Percentiles rank a stretch among this genome's conserved stretches.
These are phyloP conservation scores for Gavialis gangeticus DNA, from an alignment of 2,113 vertebrate species.

Conservation along the genomic window DNA sequence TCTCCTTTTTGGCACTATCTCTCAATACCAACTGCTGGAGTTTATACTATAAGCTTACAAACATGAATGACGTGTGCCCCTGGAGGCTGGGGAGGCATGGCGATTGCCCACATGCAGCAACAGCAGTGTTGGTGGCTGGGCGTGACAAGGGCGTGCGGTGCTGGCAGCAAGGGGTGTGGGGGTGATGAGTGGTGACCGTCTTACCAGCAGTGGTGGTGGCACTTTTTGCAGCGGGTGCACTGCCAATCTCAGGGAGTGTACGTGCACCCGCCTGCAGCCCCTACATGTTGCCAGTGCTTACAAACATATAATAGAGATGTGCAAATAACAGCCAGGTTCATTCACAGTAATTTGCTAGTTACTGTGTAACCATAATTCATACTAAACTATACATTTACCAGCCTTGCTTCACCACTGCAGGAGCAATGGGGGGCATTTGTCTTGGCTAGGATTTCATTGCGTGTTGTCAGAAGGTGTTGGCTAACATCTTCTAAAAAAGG, in stretches of 20 bases:
- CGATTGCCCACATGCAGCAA: too few species aligned
- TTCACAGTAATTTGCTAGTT: neutral
- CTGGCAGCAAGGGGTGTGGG: too few species aligned
- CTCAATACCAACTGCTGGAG: neutral
- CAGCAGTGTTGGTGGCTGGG: too few species aligned
- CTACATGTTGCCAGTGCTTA: too few species aligned
- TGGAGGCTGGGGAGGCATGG: too few species aligned
- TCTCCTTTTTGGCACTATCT: neutral
- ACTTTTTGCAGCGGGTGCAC: too few species aligned
- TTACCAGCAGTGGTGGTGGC: too few species aligned
- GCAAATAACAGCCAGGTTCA: constrained; percentile 7
- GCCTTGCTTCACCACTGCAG: neutral
- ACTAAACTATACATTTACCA: neutral
- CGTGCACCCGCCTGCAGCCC: too few species aligned
- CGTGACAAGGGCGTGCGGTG: too few species aligned
- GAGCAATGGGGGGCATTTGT: constrained; percentile 2
- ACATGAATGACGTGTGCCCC: neutral
- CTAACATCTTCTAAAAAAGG: neutral
- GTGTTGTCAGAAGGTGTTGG: neutral
- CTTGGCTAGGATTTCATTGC: constrained; percentile 4
- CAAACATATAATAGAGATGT: too few species aligned
- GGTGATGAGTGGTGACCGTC: too few species aligned
- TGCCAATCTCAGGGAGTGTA: too few species aligned
- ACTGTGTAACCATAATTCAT: neutral
- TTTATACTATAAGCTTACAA: neutral